These are phyloP conservation scores for Centropristis striata DNA, from an alignment of 2,113 vertebrate genomes.

Conservation along the genomic window DNA sequence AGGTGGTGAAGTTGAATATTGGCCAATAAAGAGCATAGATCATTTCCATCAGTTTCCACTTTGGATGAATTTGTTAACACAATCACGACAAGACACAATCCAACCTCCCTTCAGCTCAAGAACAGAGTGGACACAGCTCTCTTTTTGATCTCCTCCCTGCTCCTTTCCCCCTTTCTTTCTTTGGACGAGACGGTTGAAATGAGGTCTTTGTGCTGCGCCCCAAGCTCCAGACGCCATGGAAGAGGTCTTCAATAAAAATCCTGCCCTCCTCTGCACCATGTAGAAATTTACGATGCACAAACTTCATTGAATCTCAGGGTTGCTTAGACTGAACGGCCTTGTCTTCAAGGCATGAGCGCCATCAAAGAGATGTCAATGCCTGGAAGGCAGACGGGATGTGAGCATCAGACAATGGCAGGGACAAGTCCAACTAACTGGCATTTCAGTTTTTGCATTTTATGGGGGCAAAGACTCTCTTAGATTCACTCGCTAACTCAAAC, in stretches of 20 bases:
- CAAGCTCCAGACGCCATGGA: constrained; percentile 31
- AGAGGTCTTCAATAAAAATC: constrained; percentile 52
- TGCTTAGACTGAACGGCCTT: constrained; percentile 50
- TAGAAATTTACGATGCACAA: constrained; percentile 55
- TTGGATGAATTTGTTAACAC: background rate
- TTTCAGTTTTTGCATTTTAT: background rate
- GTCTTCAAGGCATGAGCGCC: constrained; percentile 54
- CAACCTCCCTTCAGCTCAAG: background rate
- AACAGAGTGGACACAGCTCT: background rate
- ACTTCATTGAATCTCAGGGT: constrained; percentile 47
- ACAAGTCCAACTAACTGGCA: background rate
- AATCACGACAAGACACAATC: background rate
- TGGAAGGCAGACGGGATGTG: background rate
- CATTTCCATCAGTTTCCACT: background rate
- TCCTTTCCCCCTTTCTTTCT: constrained; percentile 20
- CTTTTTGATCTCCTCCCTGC: constrained; percentile 34
- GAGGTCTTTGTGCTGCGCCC: constrained; percentile 46
- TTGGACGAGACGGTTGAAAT: constrained; percentile 40
- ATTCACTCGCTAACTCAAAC: background rate
- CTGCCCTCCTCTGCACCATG: constrained; percentile 15
- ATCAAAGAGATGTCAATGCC: constrained; percentile 21
- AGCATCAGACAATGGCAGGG: constrained; percentile 12
- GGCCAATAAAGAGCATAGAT: too few species aligned
- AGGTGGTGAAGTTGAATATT: background rate
- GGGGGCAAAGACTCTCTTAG: too few species aligned